phyloP scores from a whole-genome alignment of 2,888 invertebrate species.

The Dyspetes luteomarginatus region DNA sequence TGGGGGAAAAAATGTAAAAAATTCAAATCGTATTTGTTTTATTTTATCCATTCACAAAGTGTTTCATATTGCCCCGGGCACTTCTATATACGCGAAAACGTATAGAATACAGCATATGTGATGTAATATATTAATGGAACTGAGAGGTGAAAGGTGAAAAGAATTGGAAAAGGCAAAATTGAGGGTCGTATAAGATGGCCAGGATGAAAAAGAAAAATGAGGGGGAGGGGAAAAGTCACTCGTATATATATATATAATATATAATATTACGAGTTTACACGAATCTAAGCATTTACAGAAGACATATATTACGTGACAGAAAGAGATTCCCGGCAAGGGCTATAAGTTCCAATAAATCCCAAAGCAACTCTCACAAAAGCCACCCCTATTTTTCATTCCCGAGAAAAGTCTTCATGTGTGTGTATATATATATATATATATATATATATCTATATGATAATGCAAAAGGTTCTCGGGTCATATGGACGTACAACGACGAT shows the following conservation, averaged over 20 bases:
- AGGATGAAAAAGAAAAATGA: neutral
- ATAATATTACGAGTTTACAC: neutral
- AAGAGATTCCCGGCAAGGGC: slow-evolving; percentile 16
- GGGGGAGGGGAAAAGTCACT: neutral
- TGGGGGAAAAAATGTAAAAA: no score
- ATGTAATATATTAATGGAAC: neutral
- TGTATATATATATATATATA: neutral
- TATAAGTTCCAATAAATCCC: slow-evolving; percentile 53
- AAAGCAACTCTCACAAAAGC: slow-evolving; percentile 46
- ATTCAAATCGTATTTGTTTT: neutral
- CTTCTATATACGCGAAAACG: neutral
- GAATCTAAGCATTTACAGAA: neutral
- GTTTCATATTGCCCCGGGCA: neutral
- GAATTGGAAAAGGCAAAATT: neutral
- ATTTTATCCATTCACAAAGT: neutral
- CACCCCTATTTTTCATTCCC: slow-evolving; percentile 48
- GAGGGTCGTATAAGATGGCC: neutral
- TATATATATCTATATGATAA: slow-evolving; percentile 40
- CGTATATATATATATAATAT: neutral
- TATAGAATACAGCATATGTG: neutral
- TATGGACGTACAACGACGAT: slow-evolving; percentile 8
- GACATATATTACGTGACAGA: slow-evolving; percentile 27
- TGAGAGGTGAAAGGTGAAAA: neutral
- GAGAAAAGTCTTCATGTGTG: slow-evolving; percentile 17
- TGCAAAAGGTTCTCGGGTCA: slow-evolving; percentile 11